These are phyloP conservation scores for Streptopelia turtur DNA, from an alignment of 2,797 vertebrate species.

Conservation along the genomic window DNA sequence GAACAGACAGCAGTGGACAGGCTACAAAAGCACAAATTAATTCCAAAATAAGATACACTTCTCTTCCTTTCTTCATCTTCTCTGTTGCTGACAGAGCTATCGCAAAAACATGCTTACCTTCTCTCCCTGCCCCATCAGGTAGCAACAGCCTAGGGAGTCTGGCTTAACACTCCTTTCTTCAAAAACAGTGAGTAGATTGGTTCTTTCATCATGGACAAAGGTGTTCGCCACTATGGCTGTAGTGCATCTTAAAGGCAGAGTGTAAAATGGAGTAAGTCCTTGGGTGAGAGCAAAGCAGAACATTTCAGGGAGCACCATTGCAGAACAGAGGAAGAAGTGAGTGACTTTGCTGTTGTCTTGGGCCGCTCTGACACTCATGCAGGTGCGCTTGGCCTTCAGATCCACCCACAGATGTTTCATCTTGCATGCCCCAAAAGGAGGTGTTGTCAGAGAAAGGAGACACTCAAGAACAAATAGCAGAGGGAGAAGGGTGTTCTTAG, in stretches of 20 bases:
- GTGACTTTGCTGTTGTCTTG: neutral
- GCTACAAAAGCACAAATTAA: neutral
- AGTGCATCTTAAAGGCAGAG: neutral
- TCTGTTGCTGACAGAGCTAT: neutral
- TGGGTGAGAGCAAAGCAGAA: neutral
- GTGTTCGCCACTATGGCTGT: neutral
- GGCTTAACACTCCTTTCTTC: neutral
- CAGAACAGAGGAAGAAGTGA: neutral
- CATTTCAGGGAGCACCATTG: neutral
- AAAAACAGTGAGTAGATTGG: neutral
- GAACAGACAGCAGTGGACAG: accelerated
- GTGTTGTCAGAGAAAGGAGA: neutral
- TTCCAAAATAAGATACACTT: neutral
- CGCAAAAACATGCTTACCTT: neutral
- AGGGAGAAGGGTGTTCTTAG: neutral
- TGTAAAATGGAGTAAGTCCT: neutral
- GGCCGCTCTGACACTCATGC: neutral
- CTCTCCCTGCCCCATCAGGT: neutral
- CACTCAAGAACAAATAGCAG: neutral
- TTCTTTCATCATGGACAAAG: accelerated
- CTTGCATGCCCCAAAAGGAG: neutral
- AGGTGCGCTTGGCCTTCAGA: neutral
- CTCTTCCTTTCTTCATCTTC: neutral
- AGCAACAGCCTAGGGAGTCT: neutral
- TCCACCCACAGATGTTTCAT: neutral